A percentile compares a stretch with the other conserved stretches of the same genome.
Evolutionary conservation across 92 coral and sea anemone species (phyloP).

Genomic region (Zoanthus solanderi): DNA sequence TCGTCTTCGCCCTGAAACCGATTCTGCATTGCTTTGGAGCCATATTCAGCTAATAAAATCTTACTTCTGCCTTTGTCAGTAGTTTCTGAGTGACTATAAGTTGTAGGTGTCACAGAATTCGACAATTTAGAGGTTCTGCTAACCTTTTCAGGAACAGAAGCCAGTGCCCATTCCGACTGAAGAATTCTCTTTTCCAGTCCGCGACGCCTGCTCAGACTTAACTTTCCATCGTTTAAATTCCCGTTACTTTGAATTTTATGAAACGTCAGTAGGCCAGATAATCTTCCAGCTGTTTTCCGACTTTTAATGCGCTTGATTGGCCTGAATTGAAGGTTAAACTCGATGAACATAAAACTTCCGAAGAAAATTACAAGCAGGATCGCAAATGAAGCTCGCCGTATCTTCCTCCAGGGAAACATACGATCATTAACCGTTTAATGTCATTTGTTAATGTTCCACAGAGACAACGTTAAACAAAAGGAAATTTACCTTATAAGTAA

Average conservation of each 20-base stretch:
- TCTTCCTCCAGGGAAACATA: constrained; percentile 41
- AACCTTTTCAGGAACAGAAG: background rate
- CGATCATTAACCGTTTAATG: background rate
- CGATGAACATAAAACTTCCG: constrained; percentile 15
- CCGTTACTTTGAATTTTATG: constrained; percentile 14
- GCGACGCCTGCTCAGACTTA: background rate
- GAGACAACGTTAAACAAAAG: background rate
- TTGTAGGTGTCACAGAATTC: background rate
- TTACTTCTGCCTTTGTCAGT: background rate
- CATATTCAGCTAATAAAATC: background rate
- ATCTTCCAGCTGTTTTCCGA: constrained; percentile 4
- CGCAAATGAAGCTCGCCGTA: constrained; percentile 26
- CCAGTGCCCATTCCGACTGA: constrained; percentile 2
- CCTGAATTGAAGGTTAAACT: constrained; percentile 10
- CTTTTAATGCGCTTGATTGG: constrained; percentile 17
- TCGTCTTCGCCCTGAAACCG: background rate
- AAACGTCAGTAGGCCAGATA: background rate
- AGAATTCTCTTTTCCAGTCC: constrained; percentile 42
- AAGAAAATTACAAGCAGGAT: background rate
- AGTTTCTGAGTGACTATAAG: background rate
- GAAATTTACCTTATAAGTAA: background rate
- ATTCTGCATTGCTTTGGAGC: background rate
- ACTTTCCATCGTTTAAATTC: background rate
- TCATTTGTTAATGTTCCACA: constrained; percentile 31
- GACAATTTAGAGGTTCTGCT: background rate